These are phyloP conservation scores for Notarius lentiginosus DNA, from an alignment of 2,113 vertebrate genomes.

Conservation along the genomic window DNA sequence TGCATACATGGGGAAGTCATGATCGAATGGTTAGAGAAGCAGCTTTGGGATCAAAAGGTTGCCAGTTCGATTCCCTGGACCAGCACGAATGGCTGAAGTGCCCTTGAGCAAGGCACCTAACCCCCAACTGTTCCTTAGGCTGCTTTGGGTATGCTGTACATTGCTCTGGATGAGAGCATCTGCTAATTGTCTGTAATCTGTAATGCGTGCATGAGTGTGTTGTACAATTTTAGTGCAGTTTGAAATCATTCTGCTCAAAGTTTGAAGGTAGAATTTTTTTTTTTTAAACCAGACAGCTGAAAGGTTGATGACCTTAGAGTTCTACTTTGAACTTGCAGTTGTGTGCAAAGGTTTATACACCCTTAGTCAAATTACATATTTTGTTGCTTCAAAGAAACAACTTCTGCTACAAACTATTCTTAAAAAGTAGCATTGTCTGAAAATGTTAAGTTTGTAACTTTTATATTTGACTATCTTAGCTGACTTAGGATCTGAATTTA, in stretches of 20 bases:
- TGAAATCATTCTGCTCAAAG: background rate
- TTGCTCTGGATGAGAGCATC: too few relatives aligned
- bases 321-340: background rate
- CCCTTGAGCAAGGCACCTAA: too few relatives aligned
- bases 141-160: too few relatives aligned
- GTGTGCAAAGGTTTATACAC: background rate
- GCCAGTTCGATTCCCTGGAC: too few relatives aligned
- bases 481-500: too few relatives aligned
- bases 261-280: background rate
- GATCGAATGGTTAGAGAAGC: background rate
- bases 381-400: background rate
- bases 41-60: too few relatives aligned
- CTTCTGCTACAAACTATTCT: background rate
- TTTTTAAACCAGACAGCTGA: background rate
- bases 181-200: too few relatives aligned
- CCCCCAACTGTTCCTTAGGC: too few relatives aligned
- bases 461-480: background rate
- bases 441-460: background rate
- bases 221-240: background rate
- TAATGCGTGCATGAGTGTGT: background rate
- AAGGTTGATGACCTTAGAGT: background rate
- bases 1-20: background rate
- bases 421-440: background rate
- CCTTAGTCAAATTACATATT: background rate
- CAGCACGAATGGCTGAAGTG: too few relatives aligned